Conservation (phyloP, 1,140 invertebrate species). For the Drosophila neocordata region DNA sequence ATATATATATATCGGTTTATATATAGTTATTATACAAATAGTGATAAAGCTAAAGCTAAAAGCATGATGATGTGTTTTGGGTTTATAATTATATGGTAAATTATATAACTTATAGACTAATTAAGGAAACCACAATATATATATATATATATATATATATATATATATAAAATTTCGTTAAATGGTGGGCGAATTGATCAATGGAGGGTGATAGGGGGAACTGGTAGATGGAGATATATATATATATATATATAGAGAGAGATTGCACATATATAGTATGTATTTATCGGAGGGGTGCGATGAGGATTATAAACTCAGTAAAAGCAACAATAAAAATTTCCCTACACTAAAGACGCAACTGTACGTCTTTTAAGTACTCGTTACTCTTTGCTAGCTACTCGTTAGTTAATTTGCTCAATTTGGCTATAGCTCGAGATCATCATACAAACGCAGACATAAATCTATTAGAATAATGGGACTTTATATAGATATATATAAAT, state of each 20-base stretch:
- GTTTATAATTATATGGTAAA: constrained; percentile 16
- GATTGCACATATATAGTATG: constrained; percentile 48
- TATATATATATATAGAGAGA: too few species aligned
- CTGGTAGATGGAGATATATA: neutral
- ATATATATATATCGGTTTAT: constrained; percentile 31
- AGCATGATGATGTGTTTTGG: constrained; percentile 18
- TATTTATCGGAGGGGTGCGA: neutral
- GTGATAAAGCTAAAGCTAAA: constrained; percentile 22
- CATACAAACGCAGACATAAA: constrained; percentile 3
- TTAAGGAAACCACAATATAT: constrained; percentile 74
- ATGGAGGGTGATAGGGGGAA: constrained; percentile 5
- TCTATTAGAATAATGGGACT: neutral
- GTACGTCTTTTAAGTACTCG: neutral
- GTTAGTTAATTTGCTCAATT: neutral
- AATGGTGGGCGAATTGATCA: constrained; percentile 10
- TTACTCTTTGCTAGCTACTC: constrained; percentile 2
- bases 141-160: constrained; percentile 18
- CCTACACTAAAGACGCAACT: neutral
- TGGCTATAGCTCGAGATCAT: constrained; percentile 1
- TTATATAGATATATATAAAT: neutral
- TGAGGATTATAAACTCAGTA: neutral
- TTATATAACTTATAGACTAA: constrained; percentile 61
- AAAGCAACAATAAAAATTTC: neutral
- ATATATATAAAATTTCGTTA: constrained; percentile 9
- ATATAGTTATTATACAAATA: constrained; percentile 43